Base-by-base conservation (phyloP, 1,140 invertebrate species). In the Mactra quadrangularis region DNA sequence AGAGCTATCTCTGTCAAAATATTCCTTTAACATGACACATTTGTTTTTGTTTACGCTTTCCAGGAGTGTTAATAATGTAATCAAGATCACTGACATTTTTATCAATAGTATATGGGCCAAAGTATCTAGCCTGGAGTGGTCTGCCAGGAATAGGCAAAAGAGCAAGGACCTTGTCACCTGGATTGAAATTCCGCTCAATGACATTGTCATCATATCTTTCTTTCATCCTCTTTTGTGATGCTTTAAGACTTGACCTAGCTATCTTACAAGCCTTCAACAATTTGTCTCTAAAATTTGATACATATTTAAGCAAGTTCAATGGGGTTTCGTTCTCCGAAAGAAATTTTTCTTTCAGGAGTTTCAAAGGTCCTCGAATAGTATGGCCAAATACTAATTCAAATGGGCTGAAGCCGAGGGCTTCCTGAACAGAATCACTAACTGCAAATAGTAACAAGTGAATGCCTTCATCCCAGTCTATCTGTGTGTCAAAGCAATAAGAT, bases 161-260 rank as follows among this genome's bases (percentile, higher is more conserved):
- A n/a, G n/a, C n/a, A n/a, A n/a, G n/a, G n/a, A n/a, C n/a, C n/a
- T n/a, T n/a, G n/a, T n/a, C n/a, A n/a, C 72, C 83, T 33, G 77
- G 57, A 15, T 82, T 41, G 72, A 87, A 87, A 31, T 25, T 55
- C 78, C 78, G 66, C 17, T 55, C 35, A 27, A 27, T 27, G 31
- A 70, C 66, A 70, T 75, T 79, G 57, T 74, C 82, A 64, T 87
- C 85, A 87, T 84, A 87, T 66, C 52, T 74, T 19, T 0, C 3
- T 82, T 86, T 89, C 66, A 85, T 86, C 31, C 75, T 85, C 11
- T 0, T 13, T 53, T 86, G 81, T 27, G 59, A 15, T 15, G 25
- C 9, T 64, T 70, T 22, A 7, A 87, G 55, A 82, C 86, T 66
- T 27, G 35, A 22, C 15, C 41, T 33, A 4, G 86, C 86, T 19